A percentile compares a stretch with the other conserved stretches of the same genome.
phyloP scores from a whole-genome alignment of 1,140 invertebrate genomes.

The Drosophila elegans region DNA sequence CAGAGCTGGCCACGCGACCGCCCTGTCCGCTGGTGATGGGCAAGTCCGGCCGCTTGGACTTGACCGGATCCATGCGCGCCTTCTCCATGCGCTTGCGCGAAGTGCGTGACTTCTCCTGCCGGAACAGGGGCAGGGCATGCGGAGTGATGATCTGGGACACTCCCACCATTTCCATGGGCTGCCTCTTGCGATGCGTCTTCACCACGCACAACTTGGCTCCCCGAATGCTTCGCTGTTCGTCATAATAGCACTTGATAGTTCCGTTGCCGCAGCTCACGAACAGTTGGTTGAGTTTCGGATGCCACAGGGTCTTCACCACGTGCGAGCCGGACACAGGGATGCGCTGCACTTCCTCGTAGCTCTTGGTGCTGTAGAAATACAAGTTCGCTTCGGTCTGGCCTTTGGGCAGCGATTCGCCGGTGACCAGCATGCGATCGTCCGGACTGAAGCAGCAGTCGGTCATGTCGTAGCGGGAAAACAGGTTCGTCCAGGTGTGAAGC shows the following conservation, averaged over 20 bases:
- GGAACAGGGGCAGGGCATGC: slow-evolving; percentile 97
- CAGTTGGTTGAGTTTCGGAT: slow-evolving; percentile 98
- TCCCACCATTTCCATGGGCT: slow-evolving; percentile 94
- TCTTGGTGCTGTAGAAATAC: slow-evolving; percentile 93
- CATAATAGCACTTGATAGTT: slow-evolving; percentile 95
- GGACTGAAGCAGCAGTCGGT: slow-evolving; percentile 94
- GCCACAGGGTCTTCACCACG: slow-evolving; percentile 96
- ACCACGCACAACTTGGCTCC: slow-evolving; percentile 96
- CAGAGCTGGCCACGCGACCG: slow-evolving; percentile 97
- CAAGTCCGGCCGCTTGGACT: slow-evolving; percentile 96
- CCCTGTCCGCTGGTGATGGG: slow-evolving; percentile 96
- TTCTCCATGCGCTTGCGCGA: slow-evolving; percentile 96
- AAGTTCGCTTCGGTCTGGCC: slow-evolving; percentile 90
- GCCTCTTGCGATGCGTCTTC: slow-evolving; percentile 92
- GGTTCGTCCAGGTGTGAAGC: slow-evolving; percentile 88
- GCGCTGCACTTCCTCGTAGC: slow-evolving; percentile 90
- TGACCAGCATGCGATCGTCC: slow-evolving; percentile 95
- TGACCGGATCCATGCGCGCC: slow-evolving; percentile 95
- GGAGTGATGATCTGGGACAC: slow-evolving; percentile 98
- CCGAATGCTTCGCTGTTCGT: slow-evolving; percentile 92
- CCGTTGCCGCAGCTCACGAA: slow-evolving; percentile 97
- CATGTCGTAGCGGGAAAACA: slow-evolving; percentile 95
- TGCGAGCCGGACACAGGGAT: slow-evolving; percentile 92
- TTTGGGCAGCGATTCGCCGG: slow-evolving; percentile 93
- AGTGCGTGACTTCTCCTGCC: slow-evolving; percentile 95